Base-by-base conservation (phyloP, 2,797 vertebrate genomes). In the Clarias fuscus region DNA sequence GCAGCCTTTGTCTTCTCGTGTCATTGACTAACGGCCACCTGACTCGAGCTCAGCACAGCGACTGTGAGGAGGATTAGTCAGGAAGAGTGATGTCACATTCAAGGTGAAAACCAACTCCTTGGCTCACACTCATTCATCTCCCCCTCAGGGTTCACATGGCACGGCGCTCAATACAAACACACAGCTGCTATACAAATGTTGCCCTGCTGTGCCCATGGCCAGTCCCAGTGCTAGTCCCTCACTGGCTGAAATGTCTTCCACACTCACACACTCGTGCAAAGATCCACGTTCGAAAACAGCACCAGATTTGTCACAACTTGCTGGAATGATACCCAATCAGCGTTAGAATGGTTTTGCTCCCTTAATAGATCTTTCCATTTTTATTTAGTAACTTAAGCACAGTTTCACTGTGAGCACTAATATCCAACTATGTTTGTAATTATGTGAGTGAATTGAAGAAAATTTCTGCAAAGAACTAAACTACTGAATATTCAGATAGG, bases 91-190 rank as follows among this genome's bases (percentile, higher is more conserved):
- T 93, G 92, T 84, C 77, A 88, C 90, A 91, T 92, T 93, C 91
- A 92, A 93, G 93, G 93, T 94, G 92, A 94, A 93, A 94, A 94
- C 92, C 85, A 94, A 94, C 92, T 92, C 91, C 88, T 93, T 85
- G 84, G 88, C 81, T 84, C 88, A 84, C 37, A 40, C 88, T 89
- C 91, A 92, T 94, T 92, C 87, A 83, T 95, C 93, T 87, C 84
- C 88, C 72, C 91, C 89, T 86, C 87, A 48, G 90, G 88, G 82
- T 90, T 92, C 89, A 40, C 84, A 82, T 85, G 88, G 89, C 76
- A 61, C 3, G 33, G 85, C 18, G 61, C 86, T 90, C 78, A 86
- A 89, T 88, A 90, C 89, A 91, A 92, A 92, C 90, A 89, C 83
- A 84, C 86, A 91, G 84, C 33, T 79, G 85, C 77, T 89, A 72